Percentiles rank a stretch among this genome's conserved stretches.
Conservation (phyloP, 2,888 invertebrate genomes). For the Pandemis corylana region DNA sequence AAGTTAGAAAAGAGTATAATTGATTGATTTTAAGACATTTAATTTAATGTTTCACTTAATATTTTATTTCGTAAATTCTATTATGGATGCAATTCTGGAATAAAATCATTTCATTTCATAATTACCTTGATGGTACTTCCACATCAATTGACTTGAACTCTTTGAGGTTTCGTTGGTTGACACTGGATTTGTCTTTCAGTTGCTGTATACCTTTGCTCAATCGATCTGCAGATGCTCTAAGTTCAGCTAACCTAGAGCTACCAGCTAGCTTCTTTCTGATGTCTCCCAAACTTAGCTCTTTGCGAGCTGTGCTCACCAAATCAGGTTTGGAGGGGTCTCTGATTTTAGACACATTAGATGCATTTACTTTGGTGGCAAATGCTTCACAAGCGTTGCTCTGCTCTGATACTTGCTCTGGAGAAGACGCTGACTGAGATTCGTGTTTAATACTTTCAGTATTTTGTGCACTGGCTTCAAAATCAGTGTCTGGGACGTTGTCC, state of each 20-base stretch:
- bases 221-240: conserved; percentile 87
- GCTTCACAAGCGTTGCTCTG: conserved; percentile 47
- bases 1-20: background rate
- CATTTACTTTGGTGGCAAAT: conserved; percentile 69
- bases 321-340: conserved; percentile 60
- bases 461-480: conserved; percentile 56
- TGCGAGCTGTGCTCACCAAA: conserved; percentile 76
- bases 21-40: too few relatives aligned
- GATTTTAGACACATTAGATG: conserved; percentile 59
- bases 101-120: too few relatives aligned
- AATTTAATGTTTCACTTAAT: too few relatives aligned
- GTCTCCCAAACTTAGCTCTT: conserved; percentile 88
- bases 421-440: background rate
- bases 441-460: conserved; percentile 11
- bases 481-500: conserved; percentile 59
- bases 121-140: conserved; percentile 90
- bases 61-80: too few relatives aligned
- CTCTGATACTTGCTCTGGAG: conserved; percentile 2
- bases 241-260: conserved; percentile 88
- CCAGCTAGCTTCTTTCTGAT: conserved; percentile 88
- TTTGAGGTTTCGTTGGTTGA: conserved; percentile 83
- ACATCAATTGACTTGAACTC: conserved; percentile 90
- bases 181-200: conserved; percentile 76
- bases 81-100: too few relatives aligned
- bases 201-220: conserved; percentile 87